These are phyloP conservation scores for Propsilocerus akamusi DNA, from an alignment of 1,140 invertebrate genomes.

Conservation along the genomic window DNA sequence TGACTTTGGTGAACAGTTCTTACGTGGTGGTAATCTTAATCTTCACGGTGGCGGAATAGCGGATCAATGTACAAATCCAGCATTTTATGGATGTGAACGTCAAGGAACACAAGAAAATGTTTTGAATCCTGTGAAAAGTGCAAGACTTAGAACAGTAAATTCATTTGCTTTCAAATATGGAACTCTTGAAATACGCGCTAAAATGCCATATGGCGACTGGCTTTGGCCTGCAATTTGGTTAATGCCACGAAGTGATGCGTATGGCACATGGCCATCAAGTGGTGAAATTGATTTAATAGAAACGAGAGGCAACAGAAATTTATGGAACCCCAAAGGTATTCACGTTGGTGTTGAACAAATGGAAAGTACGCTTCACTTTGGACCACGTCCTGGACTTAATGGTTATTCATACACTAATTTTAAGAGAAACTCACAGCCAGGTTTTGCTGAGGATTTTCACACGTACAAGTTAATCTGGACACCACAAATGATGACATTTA, in stretches of 20 bases:
- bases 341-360: slow-evolving; percentile 36
- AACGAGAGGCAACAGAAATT: slow-evolving; percentile 33
- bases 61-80: slow-evolving; percentile 35
- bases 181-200: slow-evolving; percentile 45
- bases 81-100: slow-evolving; percentile 28
- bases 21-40: slow-evolving; percentile 32
- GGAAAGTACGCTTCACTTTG: slow-evolving; percentile 39
- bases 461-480: not conserved
- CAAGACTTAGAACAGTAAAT: slow-evolving; percentile 37
- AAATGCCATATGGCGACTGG: slow-evolving; percentile 50
- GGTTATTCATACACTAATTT: slow-evolving; percentile 29
- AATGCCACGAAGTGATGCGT: slow-evolving; percentile 31
- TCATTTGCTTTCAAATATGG: slow-evolving; percentile 45
- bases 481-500: slow-evolving; percentile 20
- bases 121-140: slow-evolving; percentile 41
- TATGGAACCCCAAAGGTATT: slow-evolving; percentile 24
- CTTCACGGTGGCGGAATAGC: slow-evolving; percentile 35
- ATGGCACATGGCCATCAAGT: slow-evolving; percentile 33
- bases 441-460: not conserved
- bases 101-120: slow-evolving; percentile 25
- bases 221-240: slow-evolving; percentile 37
- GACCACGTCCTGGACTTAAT: slow-evolving; percentile 32
- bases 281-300: slow-evolving; percentile 37
- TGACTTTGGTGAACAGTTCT: slow-evolving; percentile 31
- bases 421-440: slow-evolving; percentile 14